Conservation (phyloP, 2,113 vertebrate species). For the Notiomystis cincta region DNA sequence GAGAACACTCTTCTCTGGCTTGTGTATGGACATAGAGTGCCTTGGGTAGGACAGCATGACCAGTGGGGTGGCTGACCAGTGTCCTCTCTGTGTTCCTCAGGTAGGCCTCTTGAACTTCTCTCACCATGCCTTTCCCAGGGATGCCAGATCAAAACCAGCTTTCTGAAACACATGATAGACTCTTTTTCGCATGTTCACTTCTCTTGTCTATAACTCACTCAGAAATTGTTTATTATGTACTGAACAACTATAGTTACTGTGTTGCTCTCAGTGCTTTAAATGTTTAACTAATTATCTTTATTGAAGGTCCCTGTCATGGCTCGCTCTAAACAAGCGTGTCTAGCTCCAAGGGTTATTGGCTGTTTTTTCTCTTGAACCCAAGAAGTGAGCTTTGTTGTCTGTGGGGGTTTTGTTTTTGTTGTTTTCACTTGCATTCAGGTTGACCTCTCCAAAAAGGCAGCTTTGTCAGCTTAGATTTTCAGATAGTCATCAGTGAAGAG, state of each 20-base stretch:
- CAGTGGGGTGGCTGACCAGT: background rate
- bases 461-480: background rate
- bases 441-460: background rate
- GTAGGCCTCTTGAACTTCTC: background rate
- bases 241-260: background rate
- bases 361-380: background rate
- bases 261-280: background rate
- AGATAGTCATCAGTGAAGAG: background rate
- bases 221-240: background rate
- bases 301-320: background rate
- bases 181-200: background rate
- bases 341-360: background rate
- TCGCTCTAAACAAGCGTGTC: background rate
- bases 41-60: background rate
- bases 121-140: background rate
- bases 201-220: background rate
- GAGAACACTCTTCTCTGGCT: background rate
- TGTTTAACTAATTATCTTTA: background rate
- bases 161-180: fast-evolving
- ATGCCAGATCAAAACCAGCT: background rate
- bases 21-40: background rate
- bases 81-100: background rate
- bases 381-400: background rate
- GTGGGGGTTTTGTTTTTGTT: background rate
- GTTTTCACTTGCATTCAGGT: background rate